phyloP scores from a whole-genome alignment of 2,888 invertebrate species.

The Sphinx pinastri region DNA sequence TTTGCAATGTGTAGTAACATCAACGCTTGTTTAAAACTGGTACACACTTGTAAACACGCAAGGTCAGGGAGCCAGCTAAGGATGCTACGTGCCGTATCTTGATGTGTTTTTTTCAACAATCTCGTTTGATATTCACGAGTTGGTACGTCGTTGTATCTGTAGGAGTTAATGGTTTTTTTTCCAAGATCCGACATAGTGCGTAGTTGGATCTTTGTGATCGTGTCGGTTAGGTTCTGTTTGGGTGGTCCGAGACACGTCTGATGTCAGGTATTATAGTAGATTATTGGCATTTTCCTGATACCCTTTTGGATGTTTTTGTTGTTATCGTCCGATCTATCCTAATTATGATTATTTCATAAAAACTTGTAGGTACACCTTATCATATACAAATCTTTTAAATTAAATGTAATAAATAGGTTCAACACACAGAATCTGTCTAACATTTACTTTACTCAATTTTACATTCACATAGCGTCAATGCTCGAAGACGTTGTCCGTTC shows the following conservation, averaged over 20 bases:
- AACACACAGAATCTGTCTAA: too few relatives aligned
- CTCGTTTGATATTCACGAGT: slow-evolving; percentile 17
- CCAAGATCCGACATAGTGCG: neutral
- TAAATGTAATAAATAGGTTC: too few relatives aligned
- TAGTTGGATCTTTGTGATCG: neutral
- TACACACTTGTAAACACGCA: slow-evolving; percentile 1
- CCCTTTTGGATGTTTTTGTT: neutral
- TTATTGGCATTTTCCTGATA: neutral
- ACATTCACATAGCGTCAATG: slow-evolving; percentile 11
- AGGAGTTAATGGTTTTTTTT: neutral
- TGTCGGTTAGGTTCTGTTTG: neutral
- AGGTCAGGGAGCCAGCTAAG: slow-evolving; percentile 19
- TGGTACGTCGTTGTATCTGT: neutral
- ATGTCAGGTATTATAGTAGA: neutral
- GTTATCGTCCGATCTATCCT: neutral
- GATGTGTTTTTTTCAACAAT: slow-evolving; percentile 4
- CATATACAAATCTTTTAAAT: too few relatives aligned
- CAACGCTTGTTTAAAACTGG: neutral
- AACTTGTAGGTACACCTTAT: too few relatives aligned
- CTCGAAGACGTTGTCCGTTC: neutral
- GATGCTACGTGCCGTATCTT: slow-evolving; percentile 22
- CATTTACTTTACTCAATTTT: neutral
- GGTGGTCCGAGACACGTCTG: neutral
- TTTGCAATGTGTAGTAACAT: slow-evolving; percentile 8
- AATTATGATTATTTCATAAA: neutral